Percentiles rank a stretch among this genome's conserved stretches.
Conservation (phyloP, 1,140 invertebrate genomes). For the Frieseomelitta varia region DNA sequence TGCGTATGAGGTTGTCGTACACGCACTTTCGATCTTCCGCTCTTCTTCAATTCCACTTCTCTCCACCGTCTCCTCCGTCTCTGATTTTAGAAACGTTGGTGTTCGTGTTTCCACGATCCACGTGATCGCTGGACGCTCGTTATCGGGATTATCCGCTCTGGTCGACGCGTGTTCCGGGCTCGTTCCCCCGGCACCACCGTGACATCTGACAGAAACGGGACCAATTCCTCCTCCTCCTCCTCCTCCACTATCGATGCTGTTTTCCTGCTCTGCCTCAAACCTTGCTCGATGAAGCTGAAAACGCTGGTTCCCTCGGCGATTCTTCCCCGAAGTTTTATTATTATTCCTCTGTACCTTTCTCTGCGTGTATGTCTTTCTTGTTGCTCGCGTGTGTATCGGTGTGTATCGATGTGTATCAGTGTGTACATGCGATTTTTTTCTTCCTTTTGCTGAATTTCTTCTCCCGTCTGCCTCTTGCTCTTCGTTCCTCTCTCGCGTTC, state of each 20-base stretch:
- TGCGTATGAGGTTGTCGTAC: neutral
- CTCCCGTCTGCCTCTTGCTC: neutral
- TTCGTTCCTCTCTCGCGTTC: neutral
- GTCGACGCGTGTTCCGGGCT: neutral
- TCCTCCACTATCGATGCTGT: neutral
- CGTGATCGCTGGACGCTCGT: neutral
- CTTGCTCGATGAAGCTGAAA: neutral
- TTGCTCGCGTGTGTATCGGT: neutral
- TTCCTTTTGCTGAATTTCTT: no score
- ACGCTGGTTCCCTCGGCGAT: neutral
- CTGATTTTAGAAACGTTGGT: no score
- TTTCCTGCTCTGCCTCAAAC: neutral
- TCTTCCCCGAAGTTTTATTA: neutral
- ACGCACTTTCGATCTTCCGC: neutral
- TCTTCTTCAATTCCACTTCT: no score
- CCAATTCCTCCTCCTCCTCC: neutral
- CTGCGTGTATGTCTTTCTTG: no score
- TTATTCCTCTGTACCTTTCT: neutral
- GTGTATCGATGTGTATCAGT: neutral
- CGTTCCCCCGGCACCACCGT: neutral
- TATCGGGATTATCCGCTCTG: conserved; percentile 33
- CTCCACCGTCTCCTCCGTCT: no score
- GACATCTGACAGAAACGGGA: neutral
- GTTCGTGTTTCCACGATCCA: neutral
- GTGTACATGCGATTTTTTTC: neutral